These are phyloP conservation scores for Colaptes auratus DNA, from an alignment of 2,113 vertebrate species.

Conservation along the genomic window DNA sequence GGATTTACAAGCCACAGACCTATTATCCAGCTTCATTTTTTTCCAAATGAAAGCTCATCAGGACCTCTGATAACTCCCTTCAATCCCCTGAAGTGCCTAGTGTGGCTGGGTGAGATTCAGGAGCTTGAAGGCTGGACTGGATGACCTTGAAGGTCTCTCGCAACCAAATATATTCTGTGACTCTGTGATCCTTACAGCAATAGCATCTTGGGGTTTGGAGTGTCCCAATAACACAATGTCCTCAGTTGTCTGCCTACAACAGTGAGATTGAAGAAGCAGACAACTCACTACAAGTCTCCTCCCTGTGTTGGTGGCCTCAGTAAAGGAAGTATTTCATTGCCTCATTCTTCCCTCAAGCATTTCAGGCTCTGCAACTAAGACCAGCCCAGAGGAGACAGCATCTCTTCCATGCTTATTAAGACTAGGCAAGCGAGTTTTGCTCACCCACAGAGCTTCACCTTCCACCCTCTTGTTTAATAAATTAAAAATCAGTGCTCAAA, in stretches of 20 bases:
- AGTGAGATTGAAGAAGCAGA: neutral
- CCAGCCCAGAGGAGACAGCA: conserved; percentile 7
- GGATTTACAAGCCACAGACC: neutral
- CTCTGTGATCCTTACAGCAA: neutral
- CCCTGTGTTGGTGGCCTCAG: neutral
- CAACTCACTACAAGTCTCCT: neutral
- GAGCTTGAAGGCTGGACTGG: neutral
- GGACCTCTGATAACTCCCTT: neutral
- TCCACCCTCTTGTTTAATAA: neutral
- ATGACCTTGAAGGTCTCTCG: no score
- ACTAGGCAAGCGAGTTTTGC: conserved; percentile 28
- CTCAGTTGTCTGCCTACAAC: neutral
- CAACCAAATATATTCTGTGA: no score
- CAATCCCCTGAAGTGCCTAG: accelerated
- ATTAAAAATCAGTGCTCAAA: neutral
- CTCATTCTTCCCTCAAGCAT: conserved; percentile 19
- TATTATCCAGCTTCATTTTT: neutral
- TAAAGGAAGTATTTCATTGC: neutral
- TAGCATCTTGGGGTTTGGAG: neutral
- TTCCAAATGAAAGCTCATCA: neutral
- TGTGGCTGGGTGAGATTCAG: neutral
- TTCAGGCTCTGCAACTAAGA: neutral
- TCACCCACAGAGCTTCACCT: neutral
- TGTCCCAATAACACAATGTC: neutral
- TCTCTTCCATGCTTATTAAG: conserved; percentile 14